Conservation (phyloP, 2,888 invertebrate genomes). For the Idaea aversata region DNA sequence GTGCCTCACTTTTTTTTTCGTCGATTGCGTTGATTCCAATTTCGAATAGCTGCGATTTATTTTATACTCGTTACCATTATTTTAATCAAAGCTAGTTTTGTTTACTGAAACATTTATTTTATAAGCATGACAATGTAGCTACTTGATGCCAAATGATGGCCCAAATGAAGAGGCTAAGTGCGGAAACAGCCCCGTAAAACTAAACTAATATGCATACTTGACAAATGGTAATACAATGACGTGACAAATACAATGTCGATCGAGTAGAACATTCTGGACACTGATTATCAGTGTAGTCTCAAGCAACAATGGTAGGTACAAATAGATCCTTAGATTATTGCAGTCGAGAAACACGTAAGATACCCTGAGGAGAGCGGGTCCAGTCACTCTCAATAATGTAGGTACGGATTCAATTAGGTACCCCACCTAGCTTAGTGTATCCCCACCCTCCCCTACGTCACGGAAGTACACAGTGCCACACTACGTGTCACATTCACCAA, state of each 20-base stretch:
- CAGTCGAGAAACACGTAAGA: constrained; percentile 3
- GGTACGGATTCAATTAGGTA: neutral
- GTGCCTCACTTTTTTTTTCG: neutral
- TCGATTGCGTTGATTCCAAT: neutral
- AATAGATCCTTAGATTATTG: neutral
- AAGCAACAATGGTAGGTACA: neutral
- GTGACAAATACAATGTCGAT: neutral
- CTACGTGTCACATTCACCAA: neutral
- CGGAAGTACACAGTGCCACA: neutral
- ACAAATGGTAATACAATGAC: neutral
- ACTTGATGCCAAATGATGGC: too few species aligned
- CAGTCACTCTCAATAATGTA: constrained; percentile 10
- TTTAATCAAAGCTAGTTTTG: neutral
- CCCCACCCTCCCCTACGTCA: neutral
- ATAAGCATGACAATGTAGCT: neutral
- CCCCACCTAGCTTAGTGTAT: neutral
- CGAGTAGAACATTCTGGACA: neutral
- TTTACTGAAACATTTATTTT: neutral
- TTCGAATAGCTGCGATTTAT: neutral
- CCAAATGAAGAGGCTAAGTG: too few species aligned
- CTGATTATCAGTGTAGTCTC: neutral
- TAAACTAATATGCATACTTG: neutral
- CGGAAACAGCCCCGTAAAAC: too few species aligned
- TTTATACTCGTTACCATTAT: neutral
- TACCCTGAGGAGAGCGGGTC: constrained; percentile 4